A percentile compares a stretch with the other conserved stretches of the same genome.
Evolutionary conservation across 1,140 invertebrate genomes (phyloP).

Genomic region (Bactericera cockerelli): DNA sequence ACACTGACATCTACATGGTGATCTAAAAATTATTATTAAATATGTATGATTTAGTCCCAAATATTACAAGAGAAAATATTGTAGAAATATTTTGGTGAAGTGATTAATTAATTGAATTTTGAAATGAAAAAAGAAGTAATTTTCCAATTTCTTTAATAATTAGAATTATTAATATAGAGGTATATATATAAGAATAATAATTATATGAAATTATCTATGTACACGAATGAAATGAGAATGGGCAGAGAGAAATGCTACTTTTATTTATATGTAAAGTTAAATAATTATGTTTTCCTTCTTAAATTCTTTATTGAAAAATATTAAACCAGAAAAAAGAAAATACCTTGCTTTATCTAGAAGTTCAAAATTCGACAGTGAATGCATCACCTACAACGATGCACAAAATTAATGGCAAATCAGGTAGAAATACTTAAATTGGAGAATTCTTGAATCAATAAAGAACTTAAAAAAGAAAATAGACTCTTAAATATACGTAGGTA

Average conservation of each 20-base stretch:
- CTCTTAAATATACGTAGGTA: no score
- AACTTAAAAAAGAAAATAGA: no score
- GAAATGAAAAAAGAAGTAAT: not conserved
- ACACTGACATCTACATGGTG: no score
- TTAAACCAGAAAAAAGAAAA: no score
- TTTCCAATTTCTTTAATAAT: not conserved
- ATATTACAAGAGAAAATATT: slow-evolving; percentile 6
- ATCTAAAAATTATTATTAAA: not conserved
- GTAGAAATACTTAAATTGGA: no score
- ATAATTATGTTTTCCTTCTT: no score
- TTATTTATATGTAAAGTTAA: not conserved
- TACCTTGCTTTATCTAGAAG: no score
- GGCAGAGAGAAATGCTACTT: slow-evolving; percentile 6
- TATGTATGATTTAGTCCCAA: slow-evolving; percentile 7
- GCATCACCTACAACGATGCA: no score
- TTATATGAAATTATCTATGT: slow-evolving; percentile 1
- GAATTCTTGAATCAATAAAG: no score
- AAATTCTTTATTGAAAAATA: no score
- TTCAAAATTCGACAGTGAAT: no score
- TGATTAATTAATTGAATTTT: not conserved
- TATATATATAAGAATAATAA: not conserved
- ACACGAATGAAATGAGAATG: slow-evolving; percentile 6
- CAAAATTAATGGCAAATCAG: no score
- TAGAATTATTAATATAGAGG: not conserved
- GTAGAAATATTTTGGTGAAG: not conserved